A percentile compares a stretch with the other conserved stretches of the same genome.
Evolutionary conservation across 2,888 invertebrate genomes (phyloP).

Genomic region (Hemaris fuciformis): DNA sequence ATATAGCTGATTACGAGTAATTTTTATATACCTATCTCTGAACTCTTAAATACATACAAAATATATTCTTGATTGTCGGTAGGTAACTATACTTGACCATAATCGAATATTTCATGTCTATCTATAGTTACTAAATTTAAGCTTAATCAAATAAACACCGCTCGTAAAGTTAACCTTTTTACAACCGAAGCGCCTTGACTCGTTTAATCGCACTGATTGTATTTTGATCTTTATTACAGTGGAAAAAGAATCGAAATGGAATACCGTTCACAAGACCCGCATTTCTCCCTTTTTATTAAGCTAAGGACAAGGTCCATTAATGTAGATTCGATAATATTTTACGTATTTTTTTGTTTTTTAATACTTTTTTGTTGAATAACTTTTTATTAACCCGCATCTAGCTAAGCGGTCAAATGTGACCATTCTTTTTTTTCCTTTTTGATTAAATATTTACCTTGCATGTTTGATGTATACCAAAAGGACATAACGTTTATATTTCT

Average conservation of each 20-base stretch:
- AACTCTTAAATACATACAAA: too few species aligned
- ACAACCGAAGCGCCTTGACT: slow-evolving; percentile 7
- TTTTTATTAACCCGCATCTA: slow-evolving; percentile 3
- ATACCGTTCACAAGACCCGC: slow-evolving; percentile 35
- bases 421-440: neutral
- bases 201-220: slow-evolving; percentile 16
- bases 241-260: slow-evolving; percentile 22
- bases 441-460: neutral
- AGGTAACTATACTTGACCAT: slow-evolving; percentile 16
- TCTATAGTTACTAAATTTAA: slow-evolving; percentile 24
- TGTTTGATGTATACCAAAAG: slow-evolving; percentile 46
- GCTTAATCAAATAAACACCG: slow-evolving; percentile 22
- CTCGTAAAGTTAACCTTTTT: slow-evolving; percentile 12
- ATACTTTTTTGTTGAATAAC: neutral
- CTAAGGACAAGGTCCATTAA: slow-evolving; percentile 39
- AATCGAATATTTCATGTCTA: slow-evolving; percentile 23
- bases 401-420: neutral
- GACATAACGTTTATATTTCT: slow-evolving; percentile 40
- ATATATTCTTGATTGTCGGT: neutral
- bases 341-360: slow-evolving; percentile 3
- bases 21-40: neutral
- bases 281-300: slow-evolving; percentile 33
- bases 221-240: slow-evolving; percentile 24
- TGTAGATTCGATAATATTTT: slow-evolving; percentile 33
- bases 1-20: neutral